Evolutionary conservation across 1,140 invertebrate species (phyloP).

Genomic region (Pseudobourletiella spinata): DNA sequence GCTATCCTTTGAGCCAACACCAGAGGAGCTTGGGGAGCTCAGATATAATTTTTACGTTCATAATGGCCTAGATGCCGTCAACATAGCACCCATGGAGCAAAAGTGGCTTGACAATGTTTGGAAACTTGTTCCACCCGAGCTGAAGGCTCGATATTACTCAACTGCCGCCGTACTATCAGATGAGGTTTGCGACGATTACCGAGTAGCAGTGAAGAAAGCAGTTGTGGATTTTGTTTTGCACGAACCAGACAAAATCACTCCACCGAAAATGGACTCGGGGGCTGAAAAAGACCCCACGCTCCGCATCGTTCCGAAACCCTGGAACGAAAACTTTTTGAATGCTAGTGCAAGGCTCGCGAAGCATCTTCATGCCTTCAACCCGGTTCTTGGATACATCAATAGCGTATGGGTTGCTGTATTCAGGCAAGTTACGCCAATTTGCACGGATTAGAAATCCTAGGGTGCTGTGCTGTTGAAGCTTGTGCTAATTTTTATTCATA

Average conservation of each 20-base stretch:
- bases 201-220: slow-evolving; percentile 75
- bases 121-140: slow-evolving; percentile 40
- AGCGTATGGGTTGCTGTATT: slow-evolving; percentile 72
- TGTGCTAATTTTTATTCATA: too few species aligned
- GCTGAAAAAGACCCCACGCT: slow-evolving; percentile 49
- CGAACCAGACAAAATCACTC: slow-evolving; percentile 51
- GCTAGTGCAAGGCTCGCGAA: slow-evolving; percentile 47
- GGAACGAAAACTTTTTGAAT: slow-evolving; percentile 47
- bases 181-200: slow-evolving; percentile 62
- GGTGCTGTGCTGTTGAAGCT: too few species aligned
- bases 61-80: slow-evolving; percentile 75
- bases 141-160: slow-evolving; percentile 19
- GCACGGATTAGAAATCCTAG: too few species aligned
- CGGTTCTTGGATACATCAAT: slow-evolving; percentile 67
- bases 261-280: slow-evolving; percentile 44
- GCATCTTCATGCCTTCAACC: slow-evolving; percentile 68
- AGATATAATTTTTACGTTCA: slow-evolving; percentile 84
- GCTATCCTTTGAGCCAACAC: slow-evolving; percentile 20
- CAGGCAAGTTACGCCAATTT: slow-evolving; percentile 46
- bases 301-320: slow-evolving; percentile 53
- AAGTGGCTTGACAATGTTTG: slow-evolving; percentile 49
- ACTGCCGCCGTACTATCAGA: slow-evolving; percentile 39
- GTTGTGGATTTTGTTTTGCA: slow-evolving; percentile 78
- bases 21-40: slow-evolving; percentile 55
- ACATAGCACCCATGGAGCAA: slow-evolving; percentile 65